Percentiles rank a stretch among this genome's conserved stretches.
Evolutionary conservation across 2,797 vertebrate genomes (phyloP).

Genomic region (Ptychadena robeensis): DNA sequence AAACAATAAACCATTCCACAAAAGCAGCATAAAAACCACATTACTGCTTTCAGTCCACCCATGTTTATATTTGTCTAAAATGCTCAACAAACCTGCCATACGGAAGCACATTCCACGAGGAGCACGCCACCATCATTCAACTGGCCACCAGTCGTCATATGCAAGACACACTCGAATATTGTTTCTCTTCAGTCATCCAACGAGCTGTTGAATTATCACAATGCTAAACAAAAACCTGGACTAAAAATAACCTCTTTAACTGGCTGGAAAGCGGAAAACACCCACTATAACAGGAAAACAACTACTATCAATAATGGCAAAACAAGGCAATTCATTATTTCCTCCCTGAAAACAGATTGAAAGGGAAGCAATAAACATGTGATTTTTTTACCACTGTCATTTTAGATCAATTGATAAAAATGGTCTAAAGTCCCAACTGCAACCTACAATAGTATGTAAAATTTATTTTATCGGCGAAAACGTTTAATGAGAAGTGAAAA

Average conservation of each 20-base stretch:
- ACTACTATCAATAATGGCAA: conserved; percentile 58
- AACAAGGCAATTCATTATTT: conserved; percentile 60
- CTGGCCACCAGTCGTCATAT: neutral
- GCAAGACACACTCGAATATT: neutral
- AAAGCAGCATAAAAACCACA: neutral
- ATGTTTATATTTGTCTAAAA: neutral
- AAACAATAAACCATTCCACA: neutral
- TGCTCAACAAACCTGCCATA: neutral
- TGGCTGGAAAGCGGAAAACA: conserved; percentile 51
- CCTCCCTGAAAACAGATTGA: conserved; percentile 48
- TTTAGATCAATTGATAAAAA: neutral
- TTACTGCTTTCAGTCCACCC: neutral
- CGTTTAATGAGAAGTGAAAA: too few relatives aligned
- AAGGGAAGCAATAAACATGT: neutral
- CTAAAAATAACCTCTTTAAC: neutral
- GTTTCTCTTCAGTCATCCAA: neutral
- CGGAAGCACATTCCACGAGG: neutral
- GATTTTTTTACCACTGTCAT: neutral
- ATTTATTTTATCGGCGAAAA: too few relatives aligned
- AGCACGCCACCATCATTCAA: neutral
- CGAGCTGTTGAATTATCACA: neutral
- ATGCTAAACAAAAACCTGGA: neutral
- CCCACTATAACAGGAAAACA: conserved; percentile 54
- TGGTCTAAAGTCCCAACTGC: too few relatives aligned
- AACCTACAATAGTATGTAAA: too few relatives aligned